Conservation (phyloP, 2,113 vertebrate genomes). For the Oncorhynchus gorbuscha region DNA sequence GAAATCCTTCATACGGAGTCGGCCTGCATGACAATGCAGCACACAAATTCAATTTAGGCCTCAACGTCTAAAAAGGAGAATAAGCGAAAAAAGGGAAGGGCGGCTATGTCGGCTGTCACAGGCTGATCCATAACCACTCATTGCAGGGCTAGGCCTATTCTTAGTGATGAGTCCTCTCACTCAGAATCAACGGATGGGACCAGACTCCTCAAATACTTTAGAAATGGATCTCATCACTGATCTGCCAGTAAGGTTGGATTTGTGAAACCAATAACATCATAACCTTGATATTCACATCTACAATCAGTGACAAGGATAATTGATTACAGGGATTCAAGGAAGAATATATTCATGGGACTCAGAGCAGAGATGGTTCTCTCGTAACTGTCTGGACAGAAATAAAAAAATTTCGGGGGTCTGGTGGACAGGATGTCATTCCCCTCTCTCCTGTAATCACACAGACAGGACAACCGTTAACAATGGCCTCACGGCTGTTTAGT, state of each 20-base stretch:
- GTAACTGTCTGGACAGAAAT: constrained; percentile 36
- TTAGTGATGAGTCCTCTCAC: constrained; percentile 25
- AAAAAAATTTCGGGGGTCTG: constrained; percentile 61
- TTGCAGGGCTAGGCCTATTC: constrained; percentile 31
- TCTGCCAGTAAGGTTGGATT: not conserved
- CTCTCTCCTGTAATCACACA: constrained; percentile 53
- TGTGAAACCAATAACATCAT: no score
- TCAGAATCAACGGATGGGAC: not conserved
- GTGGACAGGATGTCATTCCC: constrained; percentile 51
- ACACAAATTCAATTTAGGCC: no score
- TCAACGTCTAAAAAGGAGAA: no score
- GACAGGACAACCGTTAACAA: not conserved
- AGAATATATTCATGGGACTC: no score
- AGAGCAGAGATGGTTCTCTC: no score
- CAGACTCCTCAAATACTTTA: not conserved
- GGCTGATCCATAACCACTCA: no score
- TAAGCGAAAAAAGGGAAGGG: not conserved
- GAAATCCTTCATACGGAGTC: no score
- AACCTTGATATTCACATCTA: no score
- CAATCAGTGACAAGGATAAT: not conserved
- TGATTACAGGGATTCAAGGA: no score
- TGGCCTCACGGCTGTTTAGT: not conserved
- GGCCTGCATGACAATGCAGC: no score
- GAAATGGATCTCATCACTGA: not conserved
- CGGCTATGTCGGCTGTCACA: not conserved